A percentile compares a stretch with the other conserved stretches of the same genome.
Evolutionary conservation across 2,888 invertebrate genomes (phyloP).

Genomic region (Malachius bipustulatus): DNA sequence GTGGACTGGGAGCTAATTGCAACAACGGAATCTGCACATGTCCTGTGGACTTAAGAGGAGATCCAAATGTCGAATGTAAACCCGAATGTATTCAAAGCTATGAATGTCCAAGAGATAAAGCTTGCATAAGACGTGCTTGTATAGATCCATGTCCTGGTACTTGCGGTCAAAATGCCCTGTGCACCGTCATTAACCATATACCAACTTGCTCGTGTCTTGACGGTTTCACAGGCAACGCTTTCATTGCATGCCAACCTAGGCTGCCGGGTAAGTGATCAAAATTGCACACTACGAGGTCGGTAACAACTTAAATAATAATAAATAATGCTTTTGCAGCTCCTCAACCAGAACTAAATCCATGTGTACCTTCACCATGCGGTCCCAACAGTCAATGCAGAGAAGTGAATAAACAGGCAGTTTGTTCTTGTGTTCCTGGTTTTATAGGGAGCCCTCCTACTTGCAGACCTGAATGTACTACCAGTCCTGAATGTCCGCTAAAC

Average conservation of each 20-base stretch:
- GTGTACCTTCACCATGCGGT: conserved; percentile 62
- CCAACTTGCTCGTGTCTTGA: conserved; percentile 30
- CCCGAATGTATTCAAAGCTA: conserved; percentile 40
- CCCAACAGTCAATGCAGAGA: conserved; percentile 49
- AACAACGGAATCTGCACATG: conserved; percentile 39
- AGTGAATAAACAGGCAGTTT: conserved; percentile 53
- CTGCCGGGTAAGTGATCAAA: conserved; percentile 37
- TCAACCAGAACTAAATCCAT: conserved; percentile 41
- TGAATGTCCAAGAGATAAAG: conserved; percentile 36
- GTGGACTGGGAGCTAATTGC: conserved; percentile 60
- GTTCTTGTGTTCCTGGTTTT: conserved; percentile 51
- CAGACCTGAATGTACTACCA: conserved; percentile 58
- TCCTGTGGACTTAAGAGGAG: conserved; percentile 35
- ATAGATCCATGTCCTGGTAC: conserved; percentile 40
- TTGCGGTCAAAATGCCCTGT: conserved; percentile 41
- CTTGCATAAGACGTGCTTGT: conserved; percentile 39
- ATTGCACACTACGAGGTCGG: too few species aligned
- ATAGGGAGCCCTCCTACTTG: conserved; percentile 62
- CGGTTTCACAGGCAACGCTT: conserved; percentile 28
- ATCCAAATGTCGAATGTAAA: conserved; percentile 38
- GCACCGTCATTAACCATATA: conserved; percentile 37
- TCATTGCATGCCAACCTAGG: conserved; percentile 41
- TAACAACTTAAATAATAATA: too few species aligned
- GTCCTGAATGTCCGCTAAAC: conserved; percentile 54
- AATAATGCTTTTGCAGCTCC: too few species aligned